Evolutionary conservation across 1,140 invertebrate species (phyloP).

Genomic region (Trichoplusia ni): DNA sequence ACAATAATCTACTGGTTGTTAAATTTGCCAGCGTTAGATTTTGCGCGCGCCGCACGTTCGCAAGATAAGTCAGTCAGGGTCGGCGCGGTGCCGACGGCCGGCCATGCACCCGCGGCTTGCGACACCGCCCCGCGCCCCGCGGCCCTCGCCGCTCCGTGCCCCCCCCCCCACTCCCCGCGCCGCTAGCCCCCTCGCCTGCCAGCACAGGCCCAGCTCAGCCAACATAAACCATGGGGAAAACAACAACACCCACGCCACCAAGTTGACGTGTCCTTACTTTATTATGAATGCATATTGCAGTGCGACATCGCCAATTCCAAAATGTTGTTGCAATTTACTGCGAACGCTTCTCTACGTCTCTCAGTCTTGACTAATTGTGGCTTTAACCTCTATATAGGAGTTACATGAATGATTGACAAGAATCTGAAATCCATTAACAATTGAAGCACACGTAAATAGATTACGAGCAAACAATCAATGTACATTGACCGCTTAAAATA

Average conservation of each 20-base stretch:
- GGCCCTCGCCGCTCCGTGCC: conserved; percentile 19
- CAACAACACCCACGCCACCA: conserved; percentile 56
- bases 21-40: conserved; percentile 77
- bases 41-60: conserved; percentile 77
- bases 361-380: conserved; percentile 4
- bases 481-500: conserved; percentile 10
- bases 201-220: conserved; percentile 31
- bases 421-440: not conserved
- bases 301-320: conserved; percentile 31
- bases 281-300: conserved; percentile 41
- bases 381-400: not conserved
- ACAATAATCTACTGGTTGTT: conserved; percentile 55
- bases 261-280: conserved; percentile 46
- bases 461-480: conserved; percentile 9
- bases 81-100: conserved; percentile 77
- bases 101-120: conserved; percentile 75
- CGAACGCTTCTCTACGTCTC: conserved; percentile 28
- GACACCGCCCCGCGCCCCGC: conserved; percentile 56
- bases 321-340: conserved; percentile 30
- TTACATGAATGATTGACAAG: not conserved
- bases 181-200: conserved; percentile 6
- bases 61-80: conserved; percentile 81
- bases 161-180: not conserved
- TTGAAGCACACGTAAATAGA: not conserved
- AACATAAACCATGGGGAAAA: conserved; percentile 59